Evolutionary conservation across 2,888 invertebrate genomes (phyloP).

Genomic region (Platerodrilus igneus): DNA sequence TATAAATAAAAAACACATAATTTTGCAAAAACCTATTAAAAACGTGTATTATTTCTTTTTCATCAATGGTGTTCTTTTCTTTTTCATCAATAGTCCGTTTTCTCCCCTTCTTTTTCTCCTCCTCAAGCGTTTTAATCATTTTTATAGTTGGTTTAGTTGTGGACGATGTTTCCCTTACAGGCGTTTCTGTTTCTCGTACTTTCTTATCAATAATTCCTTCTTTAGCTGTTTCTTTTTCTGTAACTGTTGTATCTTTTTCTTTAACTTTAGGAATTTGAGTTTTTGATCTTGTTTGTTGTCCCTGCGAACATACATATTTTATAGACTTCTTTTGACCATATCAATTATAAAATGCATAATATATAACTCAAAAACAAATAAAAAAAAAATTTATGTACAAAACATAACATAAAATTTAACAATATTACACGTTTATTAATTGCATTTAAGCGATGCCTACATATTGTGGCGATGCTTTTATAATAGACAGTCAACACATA

Average conservation of each 20-base stretch:
- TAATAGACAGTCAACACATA: too few species aligned
- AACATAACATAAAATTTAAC: too few species aligned
- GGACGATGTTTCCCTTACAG: conserved; percentile 20
- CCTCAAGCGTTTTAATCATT: conserved; percentile 32
- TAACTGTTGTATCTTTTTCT: conserved; percentile 23
- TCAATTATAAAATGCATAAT: not conserved
- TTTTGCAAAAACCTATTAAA: too few species aligned
- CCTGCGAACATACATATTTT: conserved; percentile 19
- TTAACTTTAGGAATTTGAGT: conserved; percentile 29
- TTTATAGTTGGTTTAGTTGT: conserved; percentile 32
- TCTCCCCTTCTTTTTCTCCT: conserved; percentile 43
- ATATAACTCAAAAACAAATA: not conserved
- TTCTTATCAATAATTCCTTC: conserved; percentile 24
- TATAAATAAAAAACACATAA: too few species aligned
- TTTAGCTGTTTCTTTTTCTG: conserved; percentile 23
- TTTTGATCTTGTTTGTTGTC: conserved; percentile 46
- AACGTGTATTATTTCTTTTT: too few species aligned
- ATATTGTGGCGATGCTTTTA: too few species aligned
- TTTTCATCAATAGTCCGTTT: conserved; percentile 47
- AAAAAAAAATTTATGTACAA: too few species aligned
- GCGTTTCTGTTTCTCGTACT: conserved; percentile 26
- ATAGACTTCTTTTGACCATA: not conserved
- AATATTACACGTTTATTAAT: too few species aligned
- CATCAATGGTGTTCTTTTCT: too few species aligned
- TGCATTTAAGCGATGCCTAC: too few species aligned